phyloP scores from a whole-genome alignment of 2,113 vertebrate species.

The Ranitomeya imitator region DNA sequence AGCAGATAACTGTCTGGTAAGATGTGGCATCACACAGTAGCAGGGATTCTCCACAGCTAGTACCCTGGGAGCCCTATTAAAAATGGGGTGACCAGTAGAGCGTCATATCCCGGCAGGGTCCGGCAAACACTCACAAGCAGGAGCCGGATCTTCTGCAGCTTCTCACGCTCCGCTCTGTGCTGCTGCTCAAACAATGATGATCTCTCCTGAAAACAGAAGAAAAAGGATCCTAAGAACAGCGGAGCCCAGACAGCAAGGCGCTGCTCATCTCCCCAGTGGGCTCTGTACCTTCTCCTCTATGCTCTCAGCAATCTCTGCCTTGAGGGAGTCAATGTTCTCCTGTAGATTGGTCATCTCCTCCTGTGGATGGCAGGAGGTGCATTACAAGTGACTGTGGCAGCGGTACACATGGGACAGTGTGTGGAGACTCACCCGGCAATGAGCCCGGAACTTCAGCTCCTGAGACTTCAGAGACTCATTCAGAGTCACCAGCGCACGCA shows the following conservation, averaged over 20 bases:
- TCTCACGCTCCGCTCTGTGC: constrained; percentile 86
- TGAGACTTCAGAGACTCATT: constrained; percentile 93
- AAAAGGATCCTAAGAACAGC: not conserved
- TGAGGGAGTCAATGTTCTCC: constrained; percentile 83
- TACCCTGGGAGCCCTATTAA: no score
- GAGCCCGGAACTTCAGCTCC: constrained; percentile 91
- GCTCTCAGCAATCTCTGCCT: constrained; percentile 72
- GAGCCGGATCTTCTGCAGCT: constrained; percentile 92
- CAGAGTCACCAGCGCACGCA: constrained; percentile 87
- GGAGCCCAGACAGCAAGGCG: not conserved
- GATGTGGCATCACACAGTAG: no score
- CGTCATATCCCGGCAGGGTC: not conserved
- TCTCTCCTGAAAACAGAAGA: constrained; percentile 77
- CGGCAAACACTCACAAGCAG: constrained; percentile 79
- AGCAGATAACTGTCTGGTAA: no score
- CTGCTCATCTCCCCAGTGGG: not conserved
- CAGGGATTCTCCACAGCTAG: no score
- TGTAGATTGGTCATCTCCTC: constrained; percentile 94
- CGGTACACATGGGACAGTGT: no score
- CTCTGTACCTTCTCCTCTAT: constrained; percentile 80
- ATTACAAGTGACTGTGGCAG: not conserved
- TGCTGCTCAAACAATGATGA: constrained; percentile 83
- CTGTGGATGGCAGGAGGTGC: constrained; percentile 65
- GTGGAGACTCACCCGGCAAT: constrained; percentile 84
- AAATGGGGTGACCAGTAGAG: no score